Evolutionary conservation across 2,797 vertebrate species (phyloP), one percentile per base, ranked within the genome.

Genomic region (Parauchenoglanis punctatus): DNA sequence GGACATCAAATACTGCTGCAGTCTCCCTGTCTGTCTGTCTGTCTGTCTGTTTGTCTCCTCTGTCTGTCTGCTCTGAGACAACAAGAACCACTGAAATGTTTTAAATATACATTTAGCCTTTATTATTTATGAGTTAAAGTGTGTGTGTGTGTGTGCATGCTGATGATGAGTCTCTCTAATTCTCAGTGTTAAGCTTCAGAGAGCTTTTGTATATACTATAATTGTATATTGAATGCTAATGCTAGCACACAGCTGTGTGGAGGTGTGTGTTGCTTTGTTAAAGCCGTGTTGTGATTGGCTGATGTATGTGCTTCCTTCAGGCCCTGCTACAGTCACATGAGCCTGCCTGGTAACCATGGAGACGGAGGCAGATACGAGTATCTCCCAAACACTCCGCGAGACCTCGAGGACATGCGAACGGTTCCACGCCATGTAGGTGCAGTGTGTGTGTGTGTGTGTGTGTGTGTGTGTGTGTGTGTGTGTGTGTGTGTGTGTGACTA

Each of bases 291-390:
- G 23, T 46, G 31, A 65, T 77, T 86, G 56, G 17, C 63, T 76
- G 73, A n/a, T 56, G 18, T 77, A 0, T 85, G 52, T 84, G 73
- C 68, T 54, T 78, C 40, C 76, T 76, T 13, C 91, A 96, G 96
- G 91, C 90, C 92, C 87, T 95, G 92, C 90, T 96, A 94, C 89
- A 91, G 58, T 91, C 95, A 96, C 86, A 91, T 96, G 91, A 89
- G 93, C 87, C 92, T 96, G 81, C 95, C 95, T 70, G 94, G 94
- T 92, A 94, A 95, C 85, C 94, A 91, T 89, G 93, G 93, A 90
- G 94, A 96, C 0, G 91, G 92, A 85, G 92, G 93, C 70, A 91
- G 93, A 31, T 95, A 94, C 49, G 92, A 94, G 58, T 96, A 94
- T 91, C 90, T 96, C 89, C 94, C 95, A 18, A 95, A 90, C 54